phyloP scores from a whole-genome alignment of 1,140 invertebrate species.

The Papilio polyxenes region DNA sequence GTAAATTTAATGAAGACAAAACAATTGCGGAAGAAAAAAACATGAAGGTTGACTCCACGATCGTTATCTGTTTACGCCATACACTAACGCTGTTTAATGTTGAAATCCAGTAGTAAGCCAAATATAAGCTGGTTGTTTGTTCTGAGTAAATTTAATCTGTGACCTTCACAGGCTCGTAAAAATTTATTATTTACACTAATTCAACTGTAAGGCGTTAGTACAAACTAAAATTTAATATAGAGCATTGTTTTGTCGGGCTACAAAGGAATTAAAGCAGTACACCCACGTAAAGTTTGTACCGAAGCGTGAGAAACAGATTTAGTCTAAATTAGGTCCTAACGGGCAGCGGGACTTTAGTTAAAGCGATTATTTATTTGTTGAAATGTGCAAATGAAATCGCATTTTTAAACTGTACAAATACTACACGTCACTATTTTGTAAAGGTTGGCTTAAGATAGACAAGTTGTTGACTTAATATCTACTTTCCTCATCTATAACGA shows the following conservation, averaged over 20 bases:
- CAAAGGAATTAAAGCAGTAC: not conserved
- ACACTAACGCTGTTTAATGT: not conserved
- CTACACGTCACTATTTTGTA: not conserved
- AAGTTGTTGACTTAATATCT: not conserved
- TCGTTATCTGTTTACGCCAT: not conserved
- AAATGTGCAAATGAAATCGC: not conserved
- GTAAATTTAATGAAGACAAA: not conserved
- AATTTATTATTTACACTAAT: not conserved
- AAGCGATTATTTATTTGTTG: not conserved
- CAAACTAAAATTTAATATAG: not conserved
- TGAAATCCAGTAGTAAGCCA: not conserved
- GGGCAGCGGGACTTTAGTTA: not conserved
- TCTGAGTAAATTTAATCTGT: constrained; percentile 8
- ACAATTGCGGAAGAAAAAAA: not conserved
- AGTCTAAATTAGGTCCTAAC: not conserved
- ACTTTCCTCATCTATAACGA: not conserved
- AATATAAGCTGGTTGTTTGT: not conserved
- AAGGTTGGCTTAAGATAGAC: not conserved
- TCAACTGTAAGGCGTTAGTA: not conserved
- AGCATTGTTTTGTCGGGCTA: not conserved
- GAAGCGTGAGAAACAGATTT: not conserved
- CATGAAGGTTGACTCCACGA: not conserved
- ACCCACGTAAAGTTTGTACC: not conserved
- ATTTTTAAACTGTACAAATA: not conserved
- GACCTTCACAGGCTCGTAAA: not conserved